Conservation (phyloP, 2,113 vertebrate genomes). For the Leuciscus idus region DNA sequence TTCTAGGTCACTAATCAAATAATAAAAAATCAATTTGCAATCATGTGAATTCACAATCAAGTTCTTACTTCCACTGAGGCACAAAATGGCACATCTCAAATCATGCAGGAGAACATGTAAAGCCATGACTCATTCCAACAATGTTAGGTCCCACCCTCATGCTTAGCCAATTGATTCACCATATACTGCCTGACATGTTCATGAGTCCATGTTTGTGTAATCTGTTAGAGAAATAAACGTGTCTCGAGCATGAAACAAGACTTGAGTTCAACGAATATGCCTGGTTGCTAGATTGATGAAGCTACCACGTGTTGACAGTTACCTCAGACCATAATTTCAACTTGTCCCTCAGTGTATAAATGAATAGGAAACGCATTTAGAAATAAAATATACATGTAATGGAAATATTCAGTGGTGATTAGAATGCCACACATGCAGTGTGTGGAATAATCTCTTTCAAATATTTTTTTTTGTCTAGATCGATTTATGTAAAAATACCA, state of each 20-base stretch:
- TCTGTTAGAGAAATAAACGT: not conserved
- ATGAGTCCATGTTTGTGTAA: conserved; percentile 7
- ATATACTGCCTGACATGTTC: not conserved
- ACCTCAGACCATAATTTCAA: not conserved
- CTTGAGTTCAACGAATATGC: not conserved
- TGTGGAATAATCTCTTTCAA: too few relatives aligned
- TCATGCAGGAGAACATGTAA: not conserved
- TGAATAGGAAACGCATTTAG: not conserved
- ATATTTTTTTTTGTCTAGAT: too few relatives aligned
- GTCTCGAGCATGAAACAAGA: not conserved
- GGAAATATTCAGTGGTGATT: not conserved
- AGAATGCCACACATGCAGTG: not conserved
- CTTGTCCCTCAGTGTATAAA: not conserved
- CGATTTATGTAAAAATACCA: too few relatives aligned
- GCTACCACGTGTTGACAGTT: conserved; percentile 1
- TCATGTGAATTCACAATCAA: too few relatives aligned
- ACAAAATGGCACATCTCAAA: not conserved
- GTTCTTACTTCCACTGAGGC: too few relatives aligned
- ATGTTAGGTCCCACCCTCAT: conserved; percentile 2
- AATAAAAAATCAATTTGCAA: too few relatives aligned
- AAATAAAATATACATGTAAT: not conserved
- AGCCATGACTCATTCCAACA: not conserved
- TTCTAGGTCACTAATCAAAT: too few relatives aligned
- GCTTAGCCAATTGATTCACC: conserved; percentile 10
- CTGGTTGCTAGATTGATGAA: not conserved